Conservation (phyloP, 2,113 vertebrate genomes). For the Murina feae region DNA sequence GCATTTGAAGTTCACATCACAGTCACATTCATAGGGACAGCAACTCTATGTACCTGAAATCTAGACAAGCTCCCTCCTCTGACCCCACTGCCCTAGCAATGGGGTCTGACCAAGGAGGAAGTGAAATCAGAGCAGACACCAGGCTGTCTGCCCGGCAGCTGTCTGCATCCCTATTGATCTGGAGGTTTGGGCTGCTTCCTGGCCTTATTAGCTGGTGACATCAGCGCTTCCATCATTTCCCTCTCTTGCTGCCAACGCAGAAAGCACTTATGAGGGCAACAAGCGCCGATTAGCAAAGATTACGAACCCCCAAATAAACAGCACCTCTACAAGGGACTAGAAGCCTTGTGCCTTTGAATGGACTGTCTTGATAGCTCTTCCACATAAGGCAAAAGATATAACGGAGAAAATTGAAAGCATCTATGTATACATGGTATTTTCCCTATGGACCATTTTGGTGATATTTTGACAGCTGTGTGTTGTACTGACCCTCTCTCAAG, state of each 20-base stretch:
- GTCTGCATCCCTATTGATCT: constrained; percentile 72
- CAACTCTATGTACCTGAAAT: background rate
- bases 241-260: constrained; percentile 66
- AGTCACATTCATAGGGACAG: accelerated
- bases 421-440: constrained; percentile 57
- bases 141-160: constrained; percentile 68
- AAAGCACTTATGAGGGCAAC: constrained; percentile 70
- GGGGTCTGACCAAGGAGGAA: constrained; percentile 37
- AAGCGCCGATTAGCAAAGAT: constrained; percentile 66
- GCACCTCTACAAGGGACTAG: constrained; percentile 63
- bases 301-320: constrained; percentile 48
- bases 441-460: constrained; percentile 56
- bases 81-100: background rate
- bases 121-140: constrained; percentile 67
- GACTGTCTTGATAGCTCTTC: constrained; percentile 70
- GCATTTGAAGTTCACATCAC: accelerated
- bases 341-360: constrained; percentile 69
- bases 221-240: constrained; percentile 56
- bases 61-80: background rate
- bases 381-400: constrained; percentile 69
- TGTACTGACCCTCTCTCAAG: constrained; percentile 69
- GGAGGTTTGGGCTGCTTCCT: constrained; percentile 71
- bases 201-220: constrained; percentile 69
- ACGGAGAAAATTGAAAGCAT: background rate
- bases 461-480: background rate